A percentile compares a stretch with the other conserved stretches of the same genome.
These are phyloP conservation scores for Monomorium pharaonis DNA, from an alignment of 1,140 invertebrate genomes.

Conservation along the genomic window DNA sequence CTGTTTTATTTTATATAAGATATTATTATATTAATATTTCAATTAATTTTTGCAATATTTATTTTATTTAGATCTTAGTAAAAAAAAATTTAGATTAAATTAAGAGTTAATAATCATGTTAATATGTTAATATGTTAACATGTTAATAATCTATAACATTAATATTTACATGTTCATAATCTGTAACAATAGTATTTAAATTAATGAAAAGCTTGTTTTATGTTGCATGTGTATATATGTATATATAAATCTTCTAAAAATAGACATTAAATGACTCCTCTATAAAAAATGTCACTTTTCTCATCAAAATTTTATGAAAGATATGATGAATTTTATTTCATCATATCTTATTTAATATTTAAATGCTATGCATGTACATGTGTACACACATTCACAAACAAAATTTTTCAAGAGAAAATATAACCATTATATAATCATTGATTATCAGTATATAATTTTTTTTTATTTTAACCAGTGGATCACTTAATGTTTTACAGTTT, in stretches of 20 bases:
- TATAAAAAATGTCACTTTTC: neutral
- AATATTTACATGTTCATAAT: neutral
- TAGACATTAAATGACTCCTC: neutral
- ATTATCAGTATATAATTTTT: too few relatives aligned
- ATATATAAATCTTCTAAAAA: neutral
- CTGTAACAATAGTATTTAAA: neutral
- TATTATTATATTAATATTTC: neutral
- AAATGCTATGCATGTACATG: neutral
- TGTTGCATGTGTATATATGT: neutral
- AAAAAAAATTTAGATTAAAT: neutral
- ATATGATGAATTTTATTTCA: neutral
- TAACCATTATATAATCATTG: neutral
- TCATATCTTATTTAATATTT: neutral
- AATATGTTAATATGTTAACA: too few relatives aligned
- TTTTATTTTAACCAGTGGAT: too few relatives aligned
- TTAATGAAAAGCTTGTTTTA: neutral
- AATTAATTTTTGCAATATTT: neutral
- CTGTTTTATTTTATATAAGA: neutral
- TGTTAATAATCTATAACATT: neutral
- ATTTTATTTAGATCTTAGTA: constrained; percentile 7
- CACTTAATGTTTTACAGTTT: too few relatives aligned
- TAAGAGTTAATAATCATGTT: neutral
- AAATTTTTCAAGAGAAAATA: neutral
- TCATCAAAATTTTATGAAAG: neutral
- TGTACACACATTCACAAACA: neutral